These are phyloP conservation scores for Rhinolophus ferrumequinum DNA, from an alignment of 2,113 vertebrate genomes.

Conservation along the genomic window DNA sequence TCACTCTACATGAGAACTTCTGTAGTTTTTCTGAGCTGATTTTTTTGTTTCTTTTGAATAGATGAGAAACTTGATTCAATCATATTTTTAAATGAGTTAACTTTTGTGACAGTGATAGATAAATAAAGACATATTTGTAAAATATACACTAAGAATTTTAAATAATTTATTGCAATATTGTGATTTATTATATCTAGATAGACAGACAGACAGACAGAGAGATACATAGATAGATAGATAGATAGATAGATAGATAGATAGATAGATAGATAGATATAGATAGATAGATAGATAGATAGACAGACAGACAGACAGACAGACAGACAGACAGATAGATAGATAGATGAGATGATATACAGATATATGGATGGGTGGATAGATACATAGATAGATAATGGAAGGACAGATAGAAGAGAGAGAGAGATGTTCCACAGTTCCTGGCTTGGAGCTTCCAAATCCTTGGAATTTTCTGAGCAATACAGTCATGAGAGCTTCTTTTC, in stretches of 20 bases:
- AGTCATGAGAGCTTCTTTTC: background rate
- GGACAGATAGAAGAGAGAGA: no score
- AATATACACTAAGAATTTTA: slow-evolving; percentile 15
- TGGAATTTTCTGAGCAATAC: background rate
- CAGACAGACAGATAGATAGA: no score
- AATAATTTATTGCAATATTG: background rate
- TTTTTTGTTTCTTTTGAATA: slow-evolving; percentile 1
- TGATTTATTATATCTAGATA: background rate
- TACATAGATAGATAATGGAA: no score
- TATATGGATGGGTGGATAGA: no score
- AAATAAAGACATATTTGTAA: background rate
- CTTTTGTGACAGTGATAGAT: background rate
- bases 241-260: no score
- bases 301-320: no score
- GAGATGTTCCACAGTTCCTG: background rate
- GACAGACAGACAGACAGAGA: no score
- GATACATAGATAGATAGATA: no score
- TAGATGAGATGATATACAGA: no score
- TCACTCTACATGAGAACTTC: background rate
- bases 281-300: no score
- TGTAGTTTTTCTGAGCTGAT: background rate
- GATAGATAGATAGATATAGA: background rate
- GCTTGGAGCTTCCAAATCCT: background rate
- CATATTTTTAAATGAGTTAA: background rate
- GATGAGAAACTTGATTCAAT: background rate